Evolutionary conservation across 2,888 invertebrate species (phyloP).

Genomic region (Volucella bombylans): DNA sequence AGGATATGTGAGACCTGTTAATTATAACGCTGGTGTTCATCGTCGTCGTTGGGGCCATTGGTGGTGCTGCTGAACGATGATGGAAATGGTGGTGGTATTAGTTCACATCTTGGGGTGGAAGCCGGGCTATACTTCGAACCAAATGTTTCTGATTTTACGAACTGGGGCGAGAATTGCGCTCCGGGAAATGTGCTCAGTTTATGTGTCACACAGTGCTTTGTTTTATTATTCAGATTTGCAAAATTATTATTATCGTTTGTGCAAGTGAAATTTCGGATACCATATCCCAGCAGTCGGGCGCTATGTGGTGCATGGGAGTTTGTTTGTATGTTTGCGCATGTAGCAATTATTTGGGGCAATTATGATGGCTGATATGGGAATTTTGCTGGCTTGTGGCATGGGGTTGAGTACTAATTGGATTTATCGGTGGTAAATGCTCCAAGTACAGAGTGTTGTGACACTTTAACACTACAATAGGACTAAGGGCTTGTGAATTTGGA

Average conservation of each 20-base stretch:
- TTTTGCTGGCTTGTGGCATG: not conserved
- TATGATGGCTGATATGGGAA: slow-evolving; percentile 13
- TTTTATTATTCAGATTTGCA: slow-evolving; percentile 59
- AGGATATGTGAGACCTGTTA: slow-evolving; percentile 70
- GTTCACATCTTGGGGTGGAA: not conserved
- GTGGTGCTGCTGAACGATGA: slow-evolving; percentile 1
- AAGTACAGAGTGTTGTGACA: not conserved
- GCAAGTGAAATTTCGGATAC: slow-evolving; percentile 17
- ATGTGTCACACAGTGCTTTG: slow-evolving; percentile 31
- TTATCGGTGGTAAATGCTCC: slow-evolving; percentile 14
- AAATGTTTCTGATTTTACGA: slow-evolving; percentile 5
- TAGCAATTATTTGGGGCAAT: slow-evolving; percentile 15
- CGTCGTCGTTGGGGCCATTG: slow-evolving; percentile 4
- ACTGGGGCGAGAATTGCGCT: not conserved
- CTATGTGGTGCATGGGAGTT: not conserved
- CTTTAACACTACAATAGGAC: not conserved
- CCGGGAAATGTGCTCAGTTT: slow-evolving; percentile 27
- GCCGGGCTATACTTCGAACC: not conserved
- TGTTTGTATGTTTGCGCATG: not conserved
- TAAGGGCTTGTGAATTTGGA: not conserved
- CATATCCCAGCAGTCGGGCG: not conserved
- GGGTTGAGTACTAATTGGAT: slow-evolving; percentile 28
- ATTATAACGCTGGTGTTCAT: slow-evolving; percentile 53
- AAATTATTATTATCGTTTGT: slow-evolving; percentile 48
- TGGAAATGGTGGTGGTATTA: not conserved